These are phyloP conservation scores for Colius striatus DNA, from an alignment of 2,113 vertebrate genomes.

Conservation along the genomic window DNA sequence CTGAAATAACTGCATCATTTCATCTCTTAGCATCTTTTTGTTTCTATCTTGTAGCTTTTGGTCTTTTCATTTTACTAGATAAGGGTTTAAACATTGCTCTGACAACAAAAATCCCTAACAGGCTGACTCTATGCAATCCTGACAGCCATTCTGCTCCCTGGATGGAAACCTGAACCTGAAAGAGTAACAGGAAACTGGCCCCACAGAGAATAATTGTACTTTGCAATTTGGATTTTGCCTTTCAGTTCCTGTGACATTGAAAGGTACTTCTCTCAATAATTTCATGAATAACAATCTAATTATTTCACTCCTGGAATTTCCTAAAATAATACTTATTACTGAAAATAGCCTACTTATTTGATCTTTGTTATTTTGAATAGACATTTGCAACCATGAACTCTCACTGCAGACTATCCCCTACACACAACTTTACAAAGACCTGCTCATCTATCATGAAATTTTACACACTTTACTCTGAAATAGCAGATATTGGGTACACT, in stretches of 20 bases:
- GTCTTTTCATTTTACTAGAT: neutral
- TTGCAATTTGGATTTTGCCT: neutral
- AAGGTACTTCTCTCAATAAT: neutral
- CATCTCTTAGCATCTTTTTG: neutral
- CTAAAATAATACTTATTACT: neutral
- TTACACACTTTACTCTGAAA: neutral
- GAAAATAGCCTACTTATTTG: neutral
- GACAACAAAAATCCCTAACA: neutral
- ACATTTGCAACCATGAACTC: neutral
- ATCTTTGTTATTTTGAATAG: neutral
- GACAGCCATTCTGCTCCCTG: neutral
- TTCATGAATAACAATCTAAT: neutral
- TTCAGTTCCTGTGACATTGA: neutral
- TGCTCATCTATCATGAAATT: neutral
- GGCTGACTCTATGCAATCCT: neutral
- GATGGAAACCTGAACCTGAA: fast-evolving
- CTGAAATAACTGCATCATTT: neutral
- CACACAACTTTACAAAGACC: neutral
- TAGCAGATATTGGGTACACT: neutral
- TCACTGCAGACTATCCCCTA: neutral
- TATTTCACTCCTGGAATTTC: neutral
- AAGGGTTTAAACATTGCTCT: neutral
- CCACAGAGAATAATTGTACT: neutral
- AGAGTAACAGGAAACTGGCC: neutral
- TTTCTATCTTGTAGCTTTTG: neutral